These are phyloP conservation scores for Acropora yongei DNA, from an alignment of 64 coral and sea anemone genomes.

Conservation along the genomic window DNA sequence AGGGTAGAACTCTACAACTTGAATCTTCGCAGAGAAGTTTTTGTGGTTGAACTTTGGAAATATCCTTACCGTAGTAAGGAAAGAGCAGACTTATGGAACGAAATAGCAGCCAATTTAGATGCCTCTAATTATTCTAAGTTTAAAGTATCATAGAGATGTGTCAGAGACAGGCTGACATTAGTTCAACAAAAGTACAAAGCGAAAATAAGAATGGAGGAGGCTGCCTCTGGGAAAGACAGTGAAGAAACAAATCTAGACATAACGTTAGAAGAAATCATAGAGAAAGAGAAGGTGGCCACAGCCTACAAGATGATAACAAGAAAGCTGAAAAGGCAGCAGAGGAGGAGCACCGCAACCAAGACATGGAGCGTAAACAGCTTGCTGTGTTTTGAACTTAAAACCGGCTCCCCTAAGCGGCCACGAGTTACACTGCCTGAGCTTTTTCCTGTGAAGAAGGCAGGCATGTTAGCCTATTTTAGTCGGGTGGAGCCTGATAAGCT, in stretches of 20 bases:
- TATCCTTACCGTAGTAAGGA: constrained; percentile 24
- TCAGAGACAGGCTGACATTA: constrained; percentile 32
- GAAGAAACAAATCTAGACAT: too few species aligned
- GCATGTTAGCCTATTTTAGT: too few species aligned
- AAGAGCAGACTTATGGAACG: constrained; percentile 5
- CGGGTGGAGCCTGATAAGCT: too few species aligned
- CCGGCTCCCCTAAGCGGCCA: too few species aligned
- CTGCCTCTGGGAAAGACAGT: background rate
- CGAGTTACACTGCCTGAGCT: too few species aligned
- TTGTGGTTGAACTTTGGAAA: constrained; percentile 18
- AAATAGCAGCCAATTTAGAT: constrained; percentile 8
- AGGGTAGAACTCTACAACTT: constrained; percentile 26
- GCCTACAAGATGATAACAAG: constrained; percentile 5
- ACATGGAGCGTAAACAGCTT: background rate
- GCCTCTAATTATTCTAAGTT: constrained; percentile 11
- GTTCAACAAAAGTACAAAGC: constrained; percentile 36
- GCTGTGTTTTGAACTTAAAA: too few species aligned
- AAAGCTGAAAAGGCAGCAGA: constrained; percentile 27
- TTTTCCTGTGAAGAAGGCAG: too few species aligned
- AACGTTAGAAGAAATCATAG: constrained; percentile 4
- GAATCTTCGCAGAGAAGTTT: constrained; percentile 18
- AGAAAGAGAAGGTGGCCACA: constrained; percentile 18
- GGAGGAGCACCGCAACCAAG: constrained; percentile 2
- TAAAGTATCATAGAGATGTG: constrained; percentile 21
- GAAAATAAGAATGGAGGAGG: constrained; percentile 6